Evolutionary conservation across 2,888 invertebrate species (phyloP), one percentile per base, ranked within the genome.

Genomic region (Anthophora plumipes): DNA sequence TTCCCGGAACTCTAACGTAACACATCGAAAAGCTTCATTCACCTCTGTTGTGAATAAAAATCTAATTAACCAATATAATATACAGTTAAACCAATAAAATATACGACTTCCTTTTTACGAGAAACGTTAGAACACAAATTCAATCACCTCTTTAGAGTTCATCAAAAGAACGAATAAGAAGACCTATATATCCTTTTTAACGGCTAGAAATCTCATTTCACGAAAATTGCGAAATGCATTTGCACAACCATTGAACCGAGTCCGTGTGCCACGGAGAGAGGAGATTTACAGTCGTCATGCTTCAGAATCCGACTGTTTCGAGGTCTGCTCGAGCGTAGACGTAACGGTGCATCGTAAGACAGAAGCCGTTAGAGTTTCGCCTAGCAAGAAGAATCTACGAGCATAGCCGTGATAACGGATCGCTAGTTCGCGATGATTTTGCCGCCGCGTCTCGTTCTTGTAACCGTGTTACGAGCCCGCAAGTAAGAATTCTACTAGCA

Each of bases 301-400:
- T 31, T 25, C 67, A 37, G 59, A 39, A n/a, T 14, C 50, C 60
- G n/a, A 39, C 43, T 64, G 68, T 57, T 72, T 63, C 73, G 67
- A 66, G 63, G 61, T 79, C 73, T 48, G 64, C 50, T 79, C 57
- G 68, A 71, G 54, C 73, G 67, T 57, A 66, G 54, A 76, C 52
- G 59, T 85, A 86, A 86, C 77, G 84, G 74, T 69, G 64, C 54
- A 64, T 7, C 73, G 77, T 78, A 77, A 83, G 76, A 80, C 69
- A 55, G 55, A 74, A 70, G 64, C 84, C 77, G 77, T 73, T 84
- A 82, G 83, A 60, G 74, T 63, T 72, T 71, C 64, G 64, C 57
- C 20, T n/a, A 57, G 55, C 41, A 61, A 68, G 71, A 60, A 74
- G 70, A 63, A 43, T 73, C 59, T 69, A 46, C 73, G 66, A 77